Conservation (phyloP, 2,888 invertebrate species). For the Nowickia ferox region DNA sequence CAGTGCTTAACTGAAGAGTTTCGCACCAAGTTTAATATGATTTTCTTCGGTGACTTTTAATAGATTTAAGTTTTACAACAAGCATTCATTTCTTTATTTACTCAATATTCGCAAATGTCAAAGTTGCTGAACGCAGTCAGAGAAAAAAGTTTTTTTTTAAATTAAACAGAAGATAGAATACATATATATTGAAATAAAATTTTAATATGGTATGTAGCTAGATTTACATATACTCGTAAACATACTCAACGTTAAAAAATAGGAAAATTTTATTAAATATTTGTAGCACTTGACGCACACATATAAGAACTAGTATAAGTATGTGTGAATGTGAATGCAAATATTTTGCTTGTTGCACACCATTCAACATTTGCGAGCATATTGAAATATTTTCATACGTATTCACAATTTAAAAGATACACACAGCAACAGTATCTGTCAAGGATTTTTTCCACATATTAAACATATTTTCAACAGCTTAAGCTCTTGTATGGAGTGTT, state of each 20-base stretch:
- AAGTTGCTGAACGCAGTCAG: neutral
- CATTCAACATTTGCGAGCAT: slow-evolving; percentile 6
- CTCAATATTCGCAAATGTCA: slow-evolving; percentile 24
- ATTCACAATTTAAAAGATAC: neutral
- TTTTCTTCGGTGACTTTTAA: neutral
- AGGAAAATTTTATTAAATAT: slow-evolving; percentile 50
- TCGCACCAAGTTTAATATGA: neutral
- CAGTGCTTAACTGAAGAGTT: neutral
- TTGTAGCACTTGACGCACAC: slow-evolving; percentile 27
- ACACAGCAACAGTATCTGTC: slow-evolving; percentile 5
- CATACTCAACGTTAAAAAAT: slow-evolving; percentile 6
- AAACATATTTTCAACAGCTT: slow-evolving; percentile 33
- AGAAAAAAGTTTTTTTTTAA: neutral
- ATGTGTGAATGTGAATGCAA: neutral
- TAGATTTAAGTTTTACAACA: neutral
- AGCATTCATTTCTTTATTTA: neutral
- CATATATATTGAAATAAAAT: neutral
- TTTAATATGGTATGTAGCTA: slow-evolving; percentile 34
- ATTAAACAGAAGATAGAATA: neutral
- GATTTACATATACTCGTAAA: slow-evolving; percentile 1
- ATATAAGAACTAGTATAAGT: neutral
- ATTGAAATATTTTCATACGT: slow-evolving; percentile 11
- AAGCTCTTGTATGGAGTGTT: slow-evolving; percentile 10
- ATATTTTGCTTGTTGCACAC: slow-evolving; percentile 41
- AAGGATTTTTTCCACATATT: slow-evolving; percentile 37